Conservation (phyloP, 2,888 invertebrate species). For the Electrophaes corylata region DNA sequence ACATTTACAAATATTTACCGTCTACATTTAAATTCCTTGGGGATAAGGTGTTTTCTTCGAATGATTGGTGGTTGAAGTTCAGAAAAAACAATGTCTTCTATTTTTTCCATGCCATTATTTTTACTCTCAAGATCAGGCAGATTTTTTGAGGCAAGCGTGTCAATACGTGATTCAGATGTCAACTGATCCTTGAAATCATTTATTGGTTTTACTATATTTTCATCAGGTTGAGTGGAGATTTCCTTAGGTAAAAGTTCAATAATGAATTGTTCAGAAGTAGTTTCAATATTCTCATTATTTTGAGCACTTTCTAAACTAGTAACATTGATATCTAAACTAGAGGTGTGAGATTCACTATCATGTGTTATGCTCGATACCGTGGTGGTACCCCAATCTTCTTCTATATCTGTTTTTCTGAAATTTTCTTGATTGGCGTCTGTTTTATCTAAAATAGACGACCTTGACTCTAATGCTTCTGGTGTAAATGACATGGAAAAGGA, state of each 20-base stretch:
- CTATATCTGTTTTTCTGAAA: slow-evolving; percentile 32
- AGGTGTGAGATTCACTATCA: slow-evolving; percentile 7
- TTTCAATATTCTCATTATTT: slow-evolving; percentile 25
- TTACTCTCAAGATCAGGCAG: slow-evolving; percentile 45
- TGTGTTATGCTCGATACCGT: background rate
- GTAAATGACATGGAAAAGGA: slow-evolving; percentile 41
- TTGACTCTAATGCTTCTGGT: slow-evolving; percentile 49
- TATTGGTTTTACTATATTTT: slow-evolving; percentile 8
- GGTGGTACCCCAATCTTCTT: slow-evolving; percentile 22
- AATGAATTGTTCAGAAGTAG: slow-evolving; percentile 45
- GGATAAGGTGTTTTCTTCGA: slow-evolving; percentile 59
- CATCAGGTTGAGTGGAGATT: slow-evolving; percentile 25
- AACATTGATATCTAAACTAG: slow-evolving; percentile 3
- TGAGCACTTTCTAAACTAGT: background rate
- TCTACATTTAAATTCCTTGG: slow-evolving; percentile 71
- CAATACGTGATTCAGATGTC: slow-evolving; percentile 19
- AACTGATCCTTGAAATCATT: slow-evolving; percentile 23
- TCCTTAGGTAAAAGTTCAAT: slow-evolving; percentile 43
- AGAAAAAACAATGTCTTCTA: slow-evolving; percentile 54
- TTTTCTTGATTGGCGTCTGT: slow-evolving; percentile 9
- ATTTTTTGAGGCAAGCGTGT: slow-evolving; percentile 37
- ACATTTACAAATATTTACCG: slow-evolving; percentile 54
- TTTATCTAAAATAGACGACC: slow-evolving; percentile 47
- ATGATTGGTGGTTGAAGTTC: slow-evolving; percentile 66
- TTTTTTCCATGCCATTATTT: slow-evolving; percentile 45